These are phyloP conservation scores for Elachura formosa DNA, from an alignment of 2,113 vertebrate species.

Conservation along the genomic window DNA sequence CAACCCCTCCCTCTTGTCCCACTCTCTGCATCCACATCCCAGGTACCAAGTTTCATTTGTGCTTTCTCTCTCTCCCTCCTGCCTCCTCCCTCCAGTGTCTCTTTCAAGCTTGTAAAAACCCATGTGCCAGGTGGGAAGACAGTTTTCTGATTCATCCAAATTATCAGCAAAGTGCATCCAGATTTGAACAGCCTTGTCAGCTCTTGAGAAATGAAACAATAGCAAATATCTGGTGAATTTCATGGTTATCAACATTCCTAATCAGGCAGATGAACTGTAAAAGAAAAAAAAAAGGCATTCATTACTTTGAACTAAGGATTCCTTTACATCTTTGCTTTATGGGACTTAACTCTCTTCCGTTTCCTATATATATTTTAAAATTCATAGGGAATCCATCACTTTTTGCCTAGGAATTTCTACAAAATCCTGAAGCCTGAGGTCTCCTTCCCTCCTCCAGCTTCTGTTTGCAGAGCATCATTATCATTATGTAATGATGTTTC, in stretches of 20 bases:
- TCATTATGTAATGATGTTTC: slow-evolving; percentile 50
- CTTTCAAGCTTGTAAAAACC: background rate
- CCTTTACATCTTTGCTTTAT: slow-evolving; percentile 32
- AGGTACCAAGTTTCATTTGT: background rate
- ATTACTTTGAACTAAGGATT: slow-evolving; percentile 50
- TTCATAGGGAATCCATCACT: background rate
- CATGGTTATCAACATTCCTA: slow-evolving; percentile 43
- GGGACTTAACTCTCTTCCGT: background rate
- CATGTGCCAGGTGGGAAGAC: slow-evolving; percentile 24
- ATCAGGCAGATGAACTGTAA: slow-evolving; percentile 20
- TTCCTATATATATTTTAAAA: background rate
- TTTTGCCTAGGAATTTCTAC: background rate
- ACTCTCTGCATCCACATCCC: background rate
- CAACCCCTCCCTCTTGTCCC: background rate
- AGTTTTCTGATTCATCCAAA: slow-evolving; percentile 28
- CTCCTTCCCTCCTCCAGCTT: background rate
- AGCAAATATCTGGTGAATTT: slow-evolving; percentile 15
- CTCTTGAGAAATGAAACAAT: slow-evolving; percentile 33
- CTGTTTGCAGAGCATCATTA: slow-evolving; percentile 26
- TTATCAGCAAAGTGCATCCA: slow-evolving; percentile 41
- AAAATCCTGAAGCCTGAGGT: background rate
- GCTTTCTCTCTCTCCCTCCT: background rate
- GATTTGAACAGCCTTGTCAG: background rate
- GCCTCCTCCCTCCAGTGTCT: background rate
- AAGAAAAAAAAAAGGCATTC: slow-evolving; percentile 1